Conservation (phyloP, 2,888 invertebrate species). For the Thalpophila matura region DNA sequence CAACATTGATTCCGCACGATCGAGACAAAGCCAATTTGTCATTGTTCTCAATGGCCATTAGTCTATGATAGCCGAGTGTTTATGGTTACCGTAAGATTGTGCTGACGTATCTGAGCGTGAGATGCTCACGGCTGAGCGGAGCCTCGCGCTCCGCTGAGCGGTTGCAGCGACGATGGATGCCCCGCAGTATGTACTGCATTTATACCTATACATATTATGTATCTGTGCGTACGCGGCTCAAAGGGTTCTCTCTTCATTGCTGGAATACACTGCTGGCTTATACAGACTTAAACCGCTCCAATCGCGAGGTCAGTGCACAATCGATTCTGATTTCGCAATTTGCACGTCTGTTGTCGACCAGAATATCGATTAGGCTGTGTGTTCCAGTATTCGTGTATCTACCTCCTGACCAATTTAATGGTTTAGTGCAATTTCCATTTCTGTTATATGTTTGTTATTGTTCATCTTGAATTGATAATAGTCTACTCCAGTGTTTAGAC, state of each 20-base stretch:
- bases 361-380: constrained; percentile 23
- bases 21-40: constrained; percentile 7
- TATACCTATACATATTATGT: constrained; percentile 25
- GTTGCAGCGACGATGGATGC: constrained; percentile 22
- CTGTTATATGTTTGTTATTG: constrained; percentile 40
- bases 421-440: constrained; percentile 53
- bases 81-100: constrained; percentile 43
- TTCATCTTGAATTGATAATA: constrained; percentile 56
- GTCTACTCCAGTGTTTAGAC: constrained; percentile 58
- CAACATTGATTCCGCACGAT: background rate
- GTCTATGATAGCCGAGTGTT: constrained; percentile 28
- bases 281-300: constrained; percentile 12
- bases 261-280: constrained; percentile 46
- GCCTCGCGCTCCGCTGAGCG: constrained; percentile 38
- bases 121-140: constrained; percentile 42
- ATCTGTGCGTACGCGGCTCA: constrained; percentile 29
- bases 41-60: constrained; percentile 10
- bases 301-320: constrained; percentile 16
- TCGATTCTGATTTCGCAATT: constrained; percentile 18
- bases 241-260: constrained; percentile 32
- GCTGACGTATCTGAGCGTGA: constrained; percentile 33
- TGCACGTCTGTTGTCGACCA: background rate
- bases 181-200: constrained; percentile 15
- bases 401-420: constrained; percentile 72
- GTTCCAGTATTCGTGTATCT: constrained; percentile 59